These are phyloP conservation scores for Labeo catla DNA, from an alignment of 2,113 vertebrate species.

Conservation along the genomic window DNA sequence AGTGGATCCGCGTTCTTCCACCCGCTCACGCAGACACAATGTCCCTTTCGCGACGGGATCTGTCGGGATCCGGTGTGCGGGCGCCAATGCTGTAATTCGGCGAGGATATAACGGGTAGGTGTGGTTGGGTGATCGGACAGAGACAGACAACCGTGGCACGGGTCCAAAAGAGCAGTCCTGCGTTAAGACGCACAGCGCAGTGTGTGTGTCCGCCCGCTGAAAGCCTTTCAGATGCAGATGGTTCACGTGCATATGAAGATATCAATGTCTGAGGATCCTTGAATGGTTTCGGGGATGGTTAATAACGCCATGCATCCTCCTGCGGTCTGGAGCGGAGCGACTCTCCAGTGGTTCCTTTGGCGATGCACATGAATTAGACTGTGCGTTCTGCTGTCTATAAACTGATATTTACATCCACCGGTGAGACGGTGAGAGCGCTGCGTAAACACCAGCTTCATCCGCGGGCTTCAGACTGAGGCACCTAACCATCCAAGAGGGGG, in stretches of 20 bases:
- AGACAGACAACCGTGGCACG: slow-evolving; percentile 43
- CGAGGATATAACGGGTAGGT: slow-evolving; percentile 35
- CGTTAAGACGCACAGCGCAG: slow-evolving; percentile 32
- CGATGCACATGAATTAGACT: slow-evolving; percentile 20
- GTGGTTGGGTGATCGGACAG: slow-evolving; percentile 45
- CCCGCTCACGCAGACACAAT: slow-evolving; percentile 10
- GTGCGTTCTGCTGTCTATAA: slow-evolving; percentile 2
- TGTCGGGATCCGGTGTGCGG: neutral
- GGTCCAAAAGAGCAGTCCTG: slow-evolving; percentile 45
- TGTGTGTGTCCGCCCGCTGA: slow-evolving; percentile 3
- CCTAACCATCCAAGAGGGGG: slow-evolving; percentile 13
- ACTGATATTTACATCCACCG: slow-evolving; percentile 20
- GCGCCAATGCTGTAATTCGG: neutral
- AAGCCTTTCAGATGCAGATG: slow-evolving; percentile 14
- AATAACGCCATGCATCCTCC: slow-evolving; percentile 1
- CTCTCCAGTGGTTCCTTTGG: neutral
- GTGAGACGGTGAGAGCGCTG: slow-evolving; percentile 2
- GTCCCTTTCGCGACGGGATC: slow-evolving; percentile 31
- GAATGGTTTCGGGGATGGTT: neutral
- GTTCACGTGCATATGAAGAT: slow-evolving; percentile 12
- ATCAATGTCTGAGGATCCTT: slow-evolving; percentile 5
- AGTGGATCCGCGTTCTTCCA: slow-evolving; percentile 24
- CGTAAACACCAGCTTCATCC: slow-evolving; percentile 22
- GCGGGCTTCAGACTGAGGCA: slow-evolving; percentile 11
- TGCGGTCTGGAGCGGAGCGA: neutral